Base-by-base conservation (phyloP, 2,888 invertebrate species). In the Brachyptera risi region DNA sequence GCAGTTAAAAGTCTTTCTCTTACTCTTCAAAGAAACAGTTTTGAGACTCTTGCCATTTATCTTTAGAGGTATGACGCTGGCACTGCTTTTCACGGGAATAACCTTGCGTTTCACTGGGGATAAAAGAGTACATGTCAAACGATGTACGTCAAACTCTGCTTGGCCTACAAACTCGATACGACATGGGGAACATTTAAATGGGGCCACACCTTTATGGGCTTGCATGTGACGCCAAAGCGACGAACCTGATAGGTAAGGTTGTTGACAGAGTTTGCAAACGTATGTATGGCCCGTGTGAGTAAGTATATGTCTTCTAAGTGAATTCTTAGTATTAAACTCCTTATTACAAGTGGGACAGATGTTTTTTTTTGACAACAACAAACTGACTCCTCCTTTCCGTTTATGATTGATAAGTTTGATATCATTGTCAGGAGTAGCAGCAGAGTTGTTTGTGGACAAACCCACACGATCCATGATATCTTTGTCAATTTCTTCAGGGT, bases 331-430 rank as follows among this genome's bases (percentile, higher is more conserved):
- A 13, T 31, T 56, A 38, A 17, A 31, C 13, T 58, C 26, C 17
- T 58, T 58, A 42, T 58, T 58, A 26, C 42, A 40, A 1, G 21
- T 44, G 15, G n/a, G n/a, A n/a, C n/a, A n/a, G n/a, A n/a, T n/a
- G n/a, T n/a, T n/a, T n/a, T n/a, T n/a, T n/a, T n/a, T n/a, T n/a
- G n/a, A n/a, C n/a, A n/a, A n/a, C n/a, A n/a, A n/a, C n/a, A n/a
- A n/a, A n/a, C n/a, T n/a, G n/a, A n/a, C n/a, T n/a, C n/a, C n/a
- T n/a, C n/a, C n/a, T n/a, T n/a, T n/a, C 21, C 3, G 17, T 50
- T 50, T 7, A 24, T 50, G 15, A 17, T n/a, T n/a, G n/a, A n/a
- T n/a, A n/a, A n/a, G n/a, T n/a, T n/a, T n/a, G n/a, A n/a, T n/a
- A n/a, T n/a, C n/a, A n/a, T n/a, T n/a, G n/a, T n/a, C n/a, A n/a